Percentiles rank a stretch among this genome's conserved stretches.
These are phyloP conservation scores for Thelaira solivaga DNA, from an alignment of 2,888 invertebrate species.

Conservation along the genomic window DNA sequence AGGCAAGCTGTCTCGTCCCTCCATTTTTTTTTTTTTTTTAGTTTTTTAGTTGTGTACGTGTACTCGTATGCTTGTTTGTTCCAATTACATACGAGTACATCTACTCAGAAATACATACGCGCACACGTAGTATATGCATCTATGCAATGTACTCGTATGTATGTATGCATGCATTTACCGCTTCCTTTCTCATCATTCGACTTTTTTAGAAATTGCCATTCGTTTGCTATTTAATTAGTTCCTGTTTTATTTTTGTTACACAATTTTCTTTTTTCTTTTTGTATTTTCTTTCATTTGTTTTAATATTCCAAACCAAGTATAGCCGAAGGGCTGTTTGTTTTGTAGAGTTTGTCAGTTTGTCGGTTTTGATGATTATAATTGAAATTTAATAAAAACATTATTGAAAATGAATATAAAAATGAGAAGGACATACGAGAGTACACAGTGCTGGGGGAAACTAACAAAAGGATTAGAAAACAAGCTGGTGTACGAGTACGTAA, in stretches of 20 bases:
- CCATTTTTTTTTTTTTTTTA: too few species aligned
- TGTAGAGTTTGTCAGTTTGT: slow-evolving; percentile 1
- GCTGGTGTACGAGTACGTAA: background rate
- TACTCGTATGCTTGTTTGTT: too few species aligned
- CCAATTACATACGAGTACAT: too few species aligned
- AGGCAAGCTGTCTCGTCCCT: too few species aligned
- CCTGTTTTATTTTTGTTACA: slow-evolving; percentile 25
- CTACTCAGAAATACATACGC: too few species aligned
- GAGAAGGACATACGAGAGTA: background rate
- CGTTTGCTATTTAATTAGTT: slow-evolving; percentile 47
- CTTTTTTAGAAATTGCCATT: slow-evolving; percentile 30
- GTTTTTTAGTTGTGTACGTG: too few species aligned
- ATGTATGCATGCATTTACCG: background rate
- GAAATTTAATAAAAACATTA: slow-evolving; percentile 38
- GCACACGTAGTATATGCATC: too few species aligned
- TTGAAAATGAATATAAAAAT: slow-evolving; percentile 16
- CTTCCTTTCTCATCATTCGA: background rate
- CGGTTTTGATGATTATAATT: slow-evolving; percentile 19
- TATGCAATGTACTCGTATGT: background rate
- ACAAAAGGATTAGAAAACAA: slow-evolving; percentile 12
- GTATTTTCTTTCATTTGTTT: background rate
- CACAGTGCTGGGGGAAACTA: background rate
- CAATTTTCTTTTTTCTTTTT: too few species aligned
- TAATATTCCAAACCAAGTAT: background rate
- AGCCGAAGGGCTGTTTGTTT: background rate